Percentiles rank a stretch among this genome's conserved stretches.
Conservation (phyloP, 2,113 vertebrate species). For the Ammodytes dubius region DNA sequence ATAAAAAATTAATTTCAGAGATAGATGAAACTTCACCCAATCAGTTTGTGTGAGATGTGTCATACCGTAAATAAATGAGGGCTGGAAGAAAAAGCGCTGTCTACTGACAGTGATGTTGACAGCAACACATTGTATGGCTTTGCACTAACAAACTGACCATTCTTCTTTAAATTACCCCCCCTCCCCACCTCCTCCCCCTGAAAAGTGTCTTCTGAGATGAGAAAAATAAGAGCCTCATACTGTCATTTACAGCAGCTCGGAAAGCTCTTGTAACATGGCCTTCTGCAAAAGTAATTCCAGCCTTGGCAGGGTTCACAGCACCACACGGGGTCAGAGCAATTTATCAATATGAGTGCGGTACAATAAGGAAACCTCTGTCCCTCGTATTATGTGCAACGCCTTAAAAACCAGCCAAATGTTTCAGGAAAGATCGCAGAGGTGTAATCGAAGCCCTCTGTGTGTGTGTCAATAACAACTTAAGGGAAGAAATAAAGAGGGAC, state of each 20-base stretch:
- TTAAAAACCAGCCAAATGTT: slow-evolving; percentile 19
- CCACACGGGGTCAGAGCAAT: slow-evolving; percentile 40
- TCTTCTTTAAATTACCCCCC: not conserved
- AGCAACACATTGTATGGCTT: slow-evolving; percentile 11
- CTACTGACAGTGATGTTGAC: slow-evolving; percentile 7
- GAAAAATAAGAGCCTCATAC: not conserved
- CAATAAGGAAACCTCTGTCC: slow-evolving; percentile 27
- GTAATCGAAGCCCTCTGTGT: not conserved
- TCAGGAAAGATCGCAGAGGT: not conserved
- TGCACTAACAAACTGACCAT: not conserved
- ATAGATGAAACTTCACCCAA: slow-evolving; percentile 1
- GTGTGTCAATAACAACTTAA: not conserved
- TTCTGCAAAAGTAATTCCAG: slow-evolving; percentile 22
- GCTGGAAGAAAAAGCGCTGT: not conserved
- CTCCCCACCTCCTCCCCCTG: too few relatives aligned
- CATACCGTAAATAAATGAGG: slow-evolving; percentile 24
- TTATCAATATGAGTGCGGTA: slow-evolving; percentile 56
- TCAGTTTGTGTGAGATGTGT: slow-evolving; percentile 7
- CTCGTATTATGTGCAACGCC: not conserved
- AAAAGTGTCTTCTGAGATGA: slow-evolving; percentile 18
- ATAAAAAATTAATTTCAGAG: not conserved
- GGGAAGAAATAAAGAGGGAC: not conserved
- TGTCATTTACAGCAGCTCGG: slow-evolving; percentile 31
- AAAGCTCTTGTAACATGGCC: slow-evolving; percentile 24
- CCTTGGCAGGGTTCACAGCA: slow-evolving; percentile 29